A percentile compares a stretch with the other conserved stretches of the same genome.
Evolutionary conservation across 37 sponge, comb jelly and placozoan species (phyloP).

Genomic region (Hormiphora californensis): DNA sequence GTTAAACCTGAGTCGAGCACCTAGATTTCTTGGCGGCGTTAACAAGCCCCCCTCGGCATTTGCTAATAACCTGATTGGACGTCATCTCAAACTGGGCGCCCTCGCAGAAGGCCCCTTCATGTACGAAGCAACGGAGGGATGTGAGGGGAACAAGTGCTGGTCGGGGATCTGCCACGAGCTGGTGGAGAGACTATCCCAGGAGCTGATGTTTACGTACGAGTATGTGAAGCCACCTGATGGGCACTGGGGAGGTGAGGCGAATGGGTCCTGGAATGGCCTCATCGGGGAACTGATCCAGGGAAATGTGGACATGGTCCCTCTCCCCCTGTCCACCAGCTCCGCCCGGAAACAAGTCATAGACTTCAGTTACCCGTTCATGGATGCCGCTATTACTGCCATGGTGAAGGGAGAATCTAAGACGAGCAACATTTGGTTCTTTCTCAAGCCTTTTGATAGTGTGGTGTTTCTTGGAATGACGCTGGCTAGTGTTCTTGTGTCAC

Average conservation of each 20-base stretch:
- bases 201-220: not conserved
- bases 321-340: not conserved
- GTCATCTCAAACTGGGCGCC: not conserved
- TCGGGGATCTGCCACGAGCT: not conserved
- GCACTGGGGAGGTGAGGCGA: not conserved
- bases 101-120: slow-evolving; percentile 3
- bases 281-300: not conserved
- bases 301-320: not conserved
- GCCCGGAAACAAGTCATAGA: slow-evolving; percentile 1
- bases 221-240: slow-evolving; percentile 5
- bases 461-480: not conserved
- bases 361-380: not conserved
- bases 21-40: not conserved
- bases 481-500: not conserved
- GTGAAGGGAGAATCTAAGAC: not conserved
- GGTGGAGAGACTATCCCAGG: not conserved
- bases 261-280: not conserved
- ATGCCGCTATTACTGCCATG: not conserved
- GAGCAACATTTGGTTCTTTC: not conserved
- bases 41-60: not conserved
- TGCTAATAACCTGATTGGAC: not conserved
- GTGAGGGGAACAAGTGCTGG: not conserved
- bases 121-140: not conserved
- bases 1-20: not conserved
- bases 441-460: not conserved